Evolutionary conservation across 2,888 invertebrate genomes (phyloP), one percentile per base, ranked within the genome.

Genomic region (Pseudeuparius sepicola): DNA sequence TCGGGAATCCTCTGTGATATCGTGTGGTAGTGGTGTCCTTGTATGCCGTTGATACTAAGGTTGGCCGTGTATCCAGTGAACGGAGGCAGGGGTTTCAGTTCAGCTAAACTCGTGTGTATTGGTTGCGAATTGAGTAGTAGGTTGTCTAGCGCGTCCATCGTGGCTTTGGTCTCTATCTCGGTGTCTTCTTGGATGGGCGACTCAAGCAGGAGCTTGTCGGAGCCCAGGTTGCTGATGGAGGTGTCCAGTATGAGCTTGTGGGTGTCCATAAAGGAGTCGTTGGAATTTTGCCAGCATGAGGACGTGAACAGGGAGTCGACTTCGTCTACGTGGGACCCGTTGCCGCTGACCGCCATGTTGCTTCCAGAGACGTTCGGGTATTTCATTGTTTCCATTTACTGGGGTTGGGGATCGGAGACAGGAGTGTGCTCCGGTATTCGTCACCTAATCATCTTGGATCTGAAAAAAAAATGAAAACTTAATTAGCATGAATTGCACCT

Each of bases 11-110:
- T 68, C 57, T 79, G 78, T 1, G 86, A 84, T 57, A 87, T 85
- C 47, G 85, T 79, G 58, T 87, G 85, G 58, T 82, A 87, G 57
- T 87, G 87, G 57, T 85, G 86, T 2, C 87, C 87, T 33, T 84
- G 82, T 52, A 87, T 86, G 34, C 86, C 86, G 63, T 87, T 87
- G 60, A 87, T 87, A 48, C 84, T 84, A 40, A 88, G 65, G 52
- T 87, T 84, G 2, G 84, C 84, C 11, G 87, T 85, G 63, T 86
- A 86, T 15, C 81, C 82, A 26, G 85, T 83, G 60, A 88, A 87
- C 4, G 89, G 88, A 3, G 88, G 88, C 47, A 89, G 66, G 1
- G 82, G 81, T 56, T 88, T 89, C 43, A 88, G 67, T 55, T 89
- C 89, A 18, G 87, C 84, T 42, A 87, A 68, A 31, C 75, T 77